These are phyloP conservation scores for Beroe forskalii DNA, from an alignment of 37 sponge, comb jelly and placozoan genomes.

Conservation along the genomic window DNA sequence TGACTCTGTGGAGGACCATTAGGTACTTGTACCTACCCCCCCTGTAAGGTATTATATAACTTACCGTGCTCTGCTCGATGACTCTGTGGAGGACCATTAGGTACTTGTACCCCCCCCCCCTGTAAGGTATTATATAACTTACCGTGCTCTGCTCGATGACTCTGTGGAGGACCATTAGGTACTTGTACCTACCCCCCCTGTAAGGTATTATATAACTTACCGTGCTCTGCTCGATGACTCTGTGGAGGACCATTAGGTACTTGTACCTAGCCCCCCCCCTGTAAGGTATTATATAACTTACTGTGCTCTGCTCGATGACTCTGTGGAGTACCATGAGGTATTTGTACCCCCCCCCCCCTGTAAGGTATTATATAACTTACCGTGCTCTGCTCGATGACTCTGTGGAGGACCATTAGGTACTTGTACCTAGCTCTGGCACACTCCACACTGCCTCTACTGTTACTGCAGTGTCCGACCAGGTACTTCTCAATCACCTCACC, in stretches of 20 bases:
- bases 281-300: too few species aligned
- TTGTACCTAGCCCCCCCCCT: neutral
- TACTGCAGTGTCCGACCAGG: slow-evolving; percentile 51
- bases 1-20: too few species aligned
- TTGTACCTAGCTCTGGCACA: slow-evolving; percentile 34
- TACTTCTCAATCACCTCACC: slow-evolving; percentile 65
- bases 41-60: too few species aligned
- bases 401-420: slow-evolving; percentile 63
- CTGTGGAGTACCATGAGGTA: slow-evolving; percentile 58
- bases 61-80: too few species aligned
- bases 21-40: too few species aligned
- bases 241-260: slow-evolving; percentile 50
- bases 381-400: slow-evolving; percentile 64
- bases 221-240: slow-evolving; percentile 55
- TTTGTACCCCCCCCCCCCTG: slow-evolving; percentile 1
- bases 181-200: too few species aligned
- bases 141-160: too few species aligned
- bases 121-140: too few species aligned
- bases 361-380: neutral
- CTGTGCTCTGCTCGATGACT: slow-evolving; percentile 55
- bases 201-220: too few species aligned
- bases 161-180: too few species aligned
- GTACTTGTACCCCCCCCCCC: too few species aligned
- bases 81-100: too few species aligned
- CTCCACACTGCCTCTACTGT: slow-evolving; percentile 24